Evolutionary conservation across 1,140 invertebrate species (phyloP), one percentile per base, ranked within the genome.

Genomic region (Zaprionus vittiger): DNA sequence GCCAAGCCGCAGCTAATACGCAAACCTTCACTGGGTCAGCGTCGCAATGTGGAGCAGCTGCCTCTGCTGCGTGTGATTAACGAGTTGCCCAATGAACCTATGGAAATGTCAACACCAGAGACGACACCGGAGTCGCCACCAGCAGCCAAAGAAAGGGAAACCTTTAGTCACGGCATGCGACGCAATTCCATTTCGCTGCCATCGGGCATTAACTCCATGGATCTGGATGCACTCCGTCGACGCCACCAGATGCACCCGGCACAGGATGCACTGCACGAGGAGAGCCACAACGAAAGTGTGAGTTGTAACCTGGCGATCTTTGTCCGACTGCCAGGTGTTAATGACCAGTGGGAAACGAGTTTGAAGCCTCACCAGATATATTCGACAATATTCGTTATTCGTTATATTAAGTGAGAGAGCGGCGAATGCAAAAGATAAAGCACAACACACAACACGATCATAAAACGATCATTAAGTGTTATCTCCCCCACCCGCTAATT

Each of bases 161-260:
- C 72, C 11, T 90, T 90, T 59, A 38, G 55, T 7, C 85, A 70
- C 0, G 86, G 85, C 5, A 63, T 92, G 14, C 66, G 91, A 1
- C 79, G 91, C 3, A 92, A 92, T 67, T 92, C 91, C 2, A 92
- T 92, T 26, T 92, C 91, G 4, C 41, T 92, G 83, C 91, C 91
- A 9, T 82, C 82, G 77, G 91, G 91, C 38, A 91, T 92, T 2
- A 91, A 92, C 63, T 79, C 86, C 15, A 47, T 92, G 47, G 91
- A 92, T 12, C 41, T 92, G 66, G 91, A 92, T 60, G 83, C 85
- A 5, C 20, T 92, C 41, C 76, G 91, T 11, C 61, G 89, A 24
- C 77, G 86, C 17, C 91, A 92, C 44, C 91, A 92, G 68, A 86
- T 92, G 91, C 91, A 91, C 31, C 31, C 31, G 47, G 73, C 83